A percentile compares a stretch with the other conserved stretches of the same genome.
phyloP scores from a whole-genome alignment of 2,888 invertebrate genomes.

The Hybos culiciformis region DNA sequence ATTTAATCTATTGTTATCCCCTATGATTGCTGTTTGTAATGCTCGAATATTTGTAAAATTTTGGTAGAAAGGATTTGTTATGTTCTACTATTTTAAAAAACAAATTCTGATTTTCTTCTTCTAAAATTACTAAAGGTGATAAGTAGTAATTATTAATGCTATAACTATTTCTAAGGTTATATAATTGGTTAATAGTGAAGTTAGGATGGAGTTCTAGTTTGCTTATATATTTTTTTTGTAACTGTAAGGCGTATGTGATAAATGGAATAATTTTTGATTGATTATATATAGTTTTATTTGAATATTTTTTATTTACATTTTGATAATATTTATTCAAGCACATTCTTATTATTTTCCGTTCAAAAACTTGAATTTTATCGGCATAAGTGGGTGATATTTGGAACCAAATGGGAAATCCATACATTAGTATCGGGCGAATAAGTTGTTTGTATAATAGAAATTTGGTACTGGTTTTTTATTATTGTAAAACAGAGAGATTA shows the following conservation, averaged over 20 bases:
- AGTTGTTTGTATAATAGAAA: too few relatives aligned
- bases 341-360: conserved; percentile 1
- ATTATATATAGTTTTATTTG: not conserved
- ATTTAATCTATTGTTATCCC: too few relatives aligned
- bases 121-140: not conserved
- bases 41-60: too few relatives aligned
- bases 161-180: not conserved
- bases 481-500: too few relatives aligned
- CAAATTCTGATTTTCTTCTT: too few relatives aligned
- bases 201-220: not conserved
- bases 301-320: not conserved
- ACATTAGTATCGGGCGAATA: conserved; percentile 1
- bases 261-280: not conserved
- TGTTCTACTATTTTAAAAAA: too few relatives aligned
- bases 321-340: not conserved
- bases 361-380: not conserved
- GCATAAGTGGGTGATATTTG: not conserved
- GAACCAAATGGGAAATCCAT: not conserved
- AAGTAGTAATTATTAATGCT: not conserved
- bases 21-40: too few relatives aligned
- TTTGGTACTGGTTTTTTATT: too few relatives aligned
- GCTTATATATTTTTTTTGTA: not conserved
- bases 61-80: too few relatives aligned
- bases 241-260: not conserved
- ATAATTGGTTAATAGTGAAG: not conserved